Percentiles rank a stretch among this genome's conserved stretches.
phyloP scores from a whole-genome alignment of 2,113 vertebrate species.

The Ginglymostoma cirratum region DNA sequence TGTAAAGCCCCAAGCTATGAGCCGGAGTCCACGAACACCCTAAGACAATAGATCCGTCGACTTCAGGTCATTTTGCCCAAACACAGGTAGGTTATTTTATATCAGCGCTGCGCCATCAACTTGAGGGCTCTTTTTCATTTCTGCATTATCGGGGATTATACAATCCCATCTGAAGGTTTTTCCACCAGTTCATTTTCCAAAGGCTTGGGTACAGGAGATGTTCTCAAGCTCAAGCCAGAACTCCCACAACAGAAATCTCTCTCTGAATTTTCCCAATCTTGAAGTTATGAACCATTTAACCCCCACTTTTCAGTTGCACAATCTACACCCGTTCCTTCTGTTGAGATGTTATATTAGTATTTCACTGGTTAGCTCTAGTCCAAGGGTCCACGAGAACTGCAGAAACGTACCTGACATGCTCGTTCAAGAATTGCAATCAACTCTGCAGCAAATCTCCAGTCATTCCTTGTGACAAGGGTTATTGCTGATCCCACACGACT shows the following conservation, averaged over 20 bases:
- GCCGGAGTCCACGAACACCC: not conserved
- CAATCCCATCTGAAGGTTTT: too few relatives aligned
- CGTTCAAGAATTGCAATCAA: conserved; percentile 81
- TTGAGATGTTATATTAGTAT: not conserved
- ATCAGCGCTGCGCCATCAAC: not conserved
- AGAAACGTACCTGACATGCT: conserved; percentile 68
- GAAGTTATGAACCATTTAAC: not conserved
- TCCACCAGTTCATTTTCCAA: not conserved
- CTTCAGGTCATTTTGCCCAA: not conserved
- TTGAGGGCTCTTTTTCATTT: not conserved
- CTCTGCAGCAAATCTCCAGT: conserved; percentile 79
- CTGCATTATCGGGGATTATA: too few relatives aligned
- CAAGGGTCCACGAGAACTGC: not conserved
- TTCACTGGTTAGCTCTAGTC: too few relatives aligned
- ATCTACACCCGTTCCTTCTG: not conserved
- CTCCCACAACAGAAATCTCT: not conserved
- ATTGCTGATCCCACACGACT: conserved; percentile 74
- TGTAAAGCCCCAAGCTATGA: not conserved
- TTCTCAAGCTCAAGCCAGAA: not conserved
- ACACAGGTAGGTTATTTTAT: not conserved
- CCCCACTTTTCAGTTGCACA: not conserved
- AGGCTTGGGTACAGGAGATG: not conserved
- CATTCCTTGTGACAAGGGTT: conserved; percentile 74
- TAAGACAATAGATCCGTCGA: not conserved
- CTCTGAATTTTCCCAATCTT: not conserved